phyloP scores from a whole-genome alignment of 2,113 vertebrate genomes.

The Phrynocephalus versicolor region DNA sequence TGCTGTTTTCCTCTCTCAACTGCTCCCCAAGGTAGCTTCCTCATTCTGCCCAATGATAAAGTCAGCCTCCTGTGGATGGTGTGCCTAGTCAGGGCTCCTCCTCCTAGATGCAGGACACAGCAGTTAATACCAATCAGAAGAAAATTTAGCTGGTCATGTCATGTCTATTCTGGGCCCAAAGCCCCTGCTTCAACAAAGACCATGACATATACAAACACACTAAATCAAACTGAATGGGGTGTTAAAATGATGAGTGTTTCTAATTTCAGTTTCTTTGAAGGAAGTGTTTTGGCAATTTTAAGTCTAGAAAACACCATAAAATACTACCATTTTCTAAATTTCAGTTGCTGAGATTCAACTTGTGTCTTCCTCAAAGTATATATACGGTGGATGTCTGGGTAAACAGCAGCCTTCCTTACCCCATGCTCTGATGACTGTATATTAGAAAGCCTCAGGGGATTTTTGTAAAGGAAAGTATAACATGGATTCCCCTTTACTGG shows the following conservation, averaged over 20 bases:
- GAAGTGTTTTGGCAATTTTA: neutral
- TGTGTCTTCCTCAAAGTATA: neutral
- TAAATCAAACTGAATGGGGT: neutral
- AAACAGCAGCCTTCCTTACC: slow-evolving; percentile 4
- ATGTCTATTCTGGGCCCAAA: neutral
- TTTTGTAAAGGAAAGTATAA: neutral
- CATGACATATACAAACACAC: neutral
- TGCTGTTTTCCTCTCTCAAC: neutral
- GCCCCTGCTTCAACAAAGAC: neutral
- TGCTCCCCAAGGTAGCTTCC: neutral
- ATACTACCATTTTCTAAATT: neutral
- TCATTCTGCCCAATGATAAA: too few relatives aligned
- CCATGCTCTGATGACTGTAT: neutral
- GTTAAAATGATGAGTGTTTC: neutral
- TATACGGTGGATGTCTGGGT: neutral
- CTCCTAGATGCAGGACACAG: too few relatives aligned
- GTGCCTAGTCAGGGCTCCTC: neutral
- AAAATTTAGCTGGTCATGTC: neutral
- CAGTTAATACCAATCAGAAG: neutral
- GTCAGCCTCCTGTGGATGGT: too few relatives aligned
- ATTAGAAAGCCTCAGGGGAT: neutral
- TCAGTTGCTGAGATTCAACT: neutral
- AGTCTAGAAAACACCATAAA: neutral
- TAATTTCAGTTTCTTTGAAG: neutral
- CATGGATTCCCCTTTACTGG: too few relatives aligned